A percentile compares a stretch with the other conserved stretches of the same genome.
Evolutionary conservation across 2,797 vertebrate species (phyloP).

Genomic region (Pantherophis vulpinus): DNA sequence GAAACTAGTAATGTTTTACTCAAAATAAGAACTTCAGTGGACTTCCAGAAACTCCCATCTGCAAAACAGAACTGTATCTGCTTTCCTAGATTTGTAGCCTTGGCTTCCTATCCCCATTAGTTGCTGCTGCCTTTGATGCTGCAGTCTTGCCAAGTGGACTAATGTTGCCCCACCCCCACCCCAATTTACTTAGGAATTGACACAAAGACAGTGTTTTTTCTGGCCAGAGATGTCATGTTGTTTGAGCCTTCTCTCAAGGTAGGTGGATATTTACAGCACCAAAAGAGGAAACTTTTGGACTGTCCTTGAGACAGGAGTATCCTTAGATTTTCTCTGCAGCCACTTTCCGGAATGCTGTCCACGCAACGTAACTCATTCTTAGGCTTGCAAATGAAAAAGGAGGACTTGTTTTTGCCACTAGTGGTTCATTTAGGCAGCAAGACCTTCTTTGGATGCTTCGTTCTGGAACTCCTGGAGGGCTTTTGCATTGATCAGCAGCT

Average conservation of each 20-base stretch:
- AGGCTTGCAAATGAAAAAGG: neutral
- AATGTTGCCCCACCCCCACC: no score
- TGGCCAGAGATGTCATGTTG: neutral
- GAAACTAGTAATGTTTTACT: neutral
- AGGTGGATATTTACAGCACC: neutral
- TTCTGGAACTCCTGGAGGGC: conserved; percentile 8
- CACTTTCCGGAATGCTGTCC: neutral
- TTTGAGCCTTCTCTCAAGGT: neutral
- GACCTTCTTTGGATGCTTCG: neutral
- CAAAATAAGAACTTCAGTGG: neutral
- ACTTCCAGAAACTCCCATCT: neutral
- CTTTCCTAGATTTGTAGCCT: neutral
- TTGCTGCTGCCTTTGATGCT: neutral
- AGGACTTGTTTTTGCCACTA: neutral
- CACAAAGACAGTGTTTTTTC: neutral
- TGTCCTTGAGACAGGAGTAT: neutral
- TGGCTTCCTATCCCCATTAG: neutral
- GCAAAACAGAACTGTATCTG: neutral
- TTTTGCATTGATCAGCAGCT: neutral
- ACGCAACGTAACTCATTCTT: neutral
- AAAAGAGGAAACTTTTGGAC: neutral
- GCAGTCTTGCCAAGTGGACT: no score
- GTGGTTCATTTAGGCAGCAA: neutral
- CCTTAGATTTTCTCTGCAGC: neutral
- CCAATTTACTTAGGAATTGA: neutral